Evolutionary conservation across 2,888 invertebrate genomes (phyloP).

Genomic region (Drosophila leonis): DNA sequence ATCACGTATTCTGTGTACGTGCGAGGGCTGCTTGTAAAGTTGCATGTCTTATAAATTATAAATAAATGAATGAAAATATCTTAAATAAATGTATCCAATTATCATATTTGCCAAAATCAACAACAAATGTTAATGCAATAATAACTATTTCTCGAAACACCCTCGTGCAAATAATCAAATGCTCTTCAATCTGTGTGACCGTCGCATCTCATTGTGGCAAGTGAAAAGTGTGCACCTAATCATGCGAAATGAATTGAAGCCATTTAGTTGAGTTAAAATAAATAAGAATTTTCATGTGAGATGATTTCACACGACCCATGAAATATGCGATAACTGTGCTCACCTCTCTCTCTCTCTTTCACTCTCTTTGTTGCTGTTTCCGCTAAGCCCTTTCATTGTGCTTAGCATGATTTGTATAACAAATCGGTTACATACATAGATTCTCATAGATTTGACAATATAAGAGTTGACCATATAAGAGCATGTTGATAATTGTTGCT

Average conservation of each 20-base stretch:
- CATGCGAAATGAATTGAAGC: constrained; percentile 68
- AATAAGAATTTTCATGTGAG: constrained; percentile 29
- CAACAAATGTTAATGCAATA: background rate
- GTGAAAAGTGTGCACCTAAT: constrained; percentile 55
- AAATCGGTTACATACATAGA: constrained; percentile 3
- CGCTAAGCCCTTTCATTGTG: constrained; percentile 1
- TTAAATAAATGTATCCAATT: background rate
- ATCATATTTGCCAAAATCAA: background rate
- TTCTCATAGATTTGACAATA: constrained; percentile 19
- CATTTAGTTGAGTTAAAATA: constrained; percentile 55
- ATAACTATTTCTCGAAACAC: background rate
- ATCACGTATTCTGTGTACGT: constrained; percentile 45
- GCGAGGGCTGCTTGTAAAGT: constrained; percentile 28
- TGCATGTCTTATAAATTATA: background rate
- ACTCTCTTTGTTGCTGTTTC: background rate
- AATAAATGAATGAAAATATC: background rate
- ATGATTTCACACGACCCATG: constrained; percentile 20
- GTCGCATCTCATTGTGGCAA: constrained; percentile 48
- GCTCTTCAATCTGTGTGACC: constrained; percentile 42
- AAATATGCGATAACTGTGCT: background rate
- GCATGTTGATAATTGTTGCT: constrained; percentile 11
- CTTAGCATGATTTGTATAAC: background rate
- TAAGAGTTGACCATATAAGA: constrained; percentile 36
- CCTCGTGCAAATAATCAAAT: constrained; percentile 30
- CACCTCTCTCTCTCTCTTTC: background rate